phyloP scores from a whole-genome alignment of 2,797 vertebrate species.

The Schizopygopsis pylzovi region DNA sequence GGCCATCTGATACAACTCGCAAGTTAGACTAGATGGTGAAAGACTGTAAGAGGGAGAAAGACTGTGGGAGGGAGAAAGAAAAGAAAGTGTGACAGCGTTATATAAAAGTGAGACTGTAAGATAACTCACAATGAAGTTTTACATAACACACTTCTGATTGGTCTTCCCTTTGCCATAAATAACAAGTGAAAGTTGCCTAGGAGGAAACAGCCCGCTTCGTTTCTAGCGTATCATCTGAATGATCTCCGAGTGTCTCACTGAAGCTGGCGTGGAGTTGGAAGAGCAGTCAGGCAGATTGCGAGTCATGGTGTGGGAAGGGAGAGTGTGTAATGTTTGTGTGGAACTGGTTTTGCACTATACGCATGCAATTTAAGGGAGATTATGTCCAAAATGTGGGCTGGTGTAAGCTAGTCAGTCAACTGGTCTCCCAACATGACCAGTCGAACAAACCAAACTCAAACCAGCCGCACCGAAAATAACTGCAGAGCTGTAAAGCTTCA shows the following conservation, averaged over 20 bases:
- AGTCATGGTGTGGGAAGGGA: slow-evolving; percentile 24
- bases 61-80: not conserved
- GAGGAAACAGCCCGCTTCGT: slow-evolving; percentile 19
- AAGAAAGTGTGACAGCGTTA: slow-evolving; percentile 33
- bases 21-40: slow-evolving; percentile 18
- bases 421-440: not conserved
- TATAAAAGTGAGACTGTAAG: slow-evolving; percentile 27
- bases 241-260: not conserved
- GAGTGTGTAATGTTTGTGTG: slow-evolving; percentile 32
- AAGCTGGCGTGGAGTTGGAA: slow-evolving; percentile 15
- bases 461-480: not conserved
- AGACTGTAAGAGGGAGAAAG: slow-evolving; percentile 13
- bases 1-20: not conserved
- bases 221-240: slow-evolving; percentile 1
- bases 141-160: slow-evolving; percentile 9
- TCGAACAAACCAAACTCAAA: not conserved
- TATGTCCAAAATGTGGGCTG: slow-evolving; percentile 11
- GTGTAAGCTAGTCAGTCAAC: not conserved
- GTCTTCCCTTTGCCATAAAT: slow-evolving; percentile 23
- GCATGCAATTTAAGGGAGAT: not conserved
- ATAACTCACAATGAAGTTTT: slow-evolving; percentile 32
- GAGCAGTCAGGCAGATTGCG: slow-evolving; percentile 17
- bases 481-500: not conserved
- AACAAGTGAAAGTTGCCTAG: slow-evolving; percentile 2
- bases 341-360: slow-evolving; percentile 2